A percentile compares a stretch with the other conserved stretches of the same genome.
phyloP scores from a whole-genome alignment of 2,113 vertebrate species.

The Connochaetes taurinus region DNA sequence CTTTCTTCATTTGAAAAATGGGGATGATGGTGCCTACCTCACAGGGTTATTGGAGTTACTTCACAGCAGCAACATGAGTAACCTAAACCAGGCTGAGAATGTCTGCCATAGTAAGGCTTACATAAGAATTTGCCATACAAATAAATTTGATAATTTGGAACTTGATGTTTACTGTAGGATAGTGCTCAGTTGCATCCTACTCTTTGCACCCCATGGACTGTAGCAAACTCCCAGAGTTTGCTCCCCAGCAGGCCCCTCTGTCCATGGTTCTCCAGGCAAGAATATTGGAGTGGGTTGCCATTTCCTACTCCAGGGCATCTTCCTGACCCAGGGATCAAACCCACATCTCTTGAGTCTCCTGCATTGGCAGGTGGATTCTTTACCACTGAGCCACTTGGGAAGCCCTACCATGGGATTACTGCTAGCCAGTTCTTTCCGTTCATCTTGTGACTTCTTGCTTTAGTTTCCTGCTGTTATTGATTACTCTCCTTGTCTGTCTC shows the following conservation, averaged over 20 bases:
- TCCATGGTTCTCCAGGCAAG: not conserved
- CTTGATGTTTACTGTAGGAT: not conserved
- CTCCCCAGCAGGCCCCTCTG: not conserved
- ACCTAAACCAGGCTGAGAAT: not conserved
- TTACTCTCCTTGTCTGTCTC: not conserved
- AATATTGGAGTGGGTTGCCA: not conserved
- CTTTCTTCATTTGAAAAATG: not conserved
- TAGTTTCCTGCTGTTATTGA: not conserved
- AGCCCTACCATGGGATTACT: not conserved
- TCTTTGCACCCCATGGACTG: not conserved
- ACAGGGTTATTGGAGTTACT: not conserved
- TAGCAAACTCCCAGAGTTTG: not conserved
- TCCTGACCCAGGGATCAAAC: not conserved
- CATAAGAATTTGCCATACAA: not conserved
- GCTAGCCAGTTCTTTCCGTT: not conserved
- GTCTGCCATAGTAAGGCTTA: not conserved
- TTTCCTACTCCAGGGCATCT: not conserved
- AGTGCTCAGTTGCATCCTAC: not conserved
- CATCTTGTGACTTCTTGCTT: not conserved
- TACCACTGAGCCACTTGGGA: not conserved
- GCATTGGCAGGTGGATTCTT: not conserved
- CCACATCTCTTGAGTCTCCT: not conserved
- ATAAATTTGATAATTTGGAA: not conserved
- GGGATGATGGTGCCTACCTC: not conserved
- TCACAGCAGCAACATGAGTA: not conserved